Percentiles rank a stretch among this genome's conserved stretches.
These are phyloP conservation scores for Aphaenogaster rudis DNA, from an alignment of 1,140 invertebrate genomes.

Conservation along the genomic window DNA sequence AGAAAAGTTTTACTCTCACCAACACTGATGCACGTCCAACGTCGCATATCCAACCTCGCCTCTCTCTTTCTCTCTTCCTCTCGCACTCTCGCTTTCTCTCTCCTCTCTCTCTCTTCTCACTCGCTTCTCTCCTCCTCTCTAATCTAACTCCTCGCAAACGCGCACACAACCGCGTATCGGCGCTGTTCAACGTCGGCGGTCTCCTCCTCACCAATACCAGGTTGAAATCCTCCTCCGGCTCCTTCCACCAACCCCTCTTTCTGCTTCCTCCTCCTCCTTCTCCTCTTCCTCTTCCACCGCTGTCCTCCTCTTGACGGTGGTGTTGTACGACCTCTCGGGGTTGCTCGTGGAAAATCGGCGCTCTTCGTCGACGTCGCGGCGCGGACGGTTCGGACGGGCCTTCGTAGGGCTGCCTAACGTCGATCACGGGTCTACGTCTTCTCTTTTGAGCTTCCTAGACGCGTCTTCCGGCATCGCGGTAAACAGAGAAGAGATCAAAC, in stretches of 20 bases:
- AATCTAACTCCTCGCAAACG: conserved; percentile 85
- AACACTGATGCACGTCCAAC: conserved; percentile 71
- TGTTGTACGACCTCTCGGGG: conserved; percentile 82
- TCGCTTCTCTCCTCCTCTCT: conserved; percentile 76
- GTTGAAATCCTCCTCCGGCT: conserved; percentile 80
- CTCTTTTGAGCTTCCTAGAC: conserved; percentile 71
- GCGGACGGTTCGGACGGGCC: conserved; percentile 77
- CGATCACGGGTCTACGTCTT: conserved; percentile 70
- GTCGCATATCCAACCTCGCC: conserved; percentile 74
- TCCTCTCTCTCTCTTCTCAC: conserved; percentile 12
- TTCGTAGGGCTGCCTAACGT: conserved; percentile 73
- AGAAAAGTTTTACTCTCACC: conserved; percentile 87
- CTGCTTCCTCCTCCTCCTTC: conserved; percentile 65
- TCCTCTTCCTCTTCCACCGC: conserved; percentile 75
- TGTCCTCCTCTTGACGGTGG: conserved; percentile 76
- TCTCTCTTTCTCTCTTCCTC: conserved; percentile 50
- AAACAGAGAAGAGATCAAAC: conserved; percentile 43
- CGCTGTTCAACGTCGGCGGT: conserved; percentile 71
- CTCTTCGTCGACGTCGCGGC: conserved; percentile 78
- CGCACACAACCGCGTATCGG: conserved; percentile 69
- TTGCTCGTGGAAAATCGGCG: conserved; percentile 82
- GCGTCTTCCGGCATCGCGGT: conserved; percentile 61
- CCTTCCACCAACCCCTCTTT: conserved; percentile 78
- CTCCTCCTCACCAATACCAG: conserved; percentile 80
- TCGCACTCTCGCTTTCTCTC: conserved; percentile 41